These are phyloP conservation scores for Hapalemur alaotrensis DNA, from an alignment of 2,797 vertebrate species.

Conservation along the genomic window DNA sequence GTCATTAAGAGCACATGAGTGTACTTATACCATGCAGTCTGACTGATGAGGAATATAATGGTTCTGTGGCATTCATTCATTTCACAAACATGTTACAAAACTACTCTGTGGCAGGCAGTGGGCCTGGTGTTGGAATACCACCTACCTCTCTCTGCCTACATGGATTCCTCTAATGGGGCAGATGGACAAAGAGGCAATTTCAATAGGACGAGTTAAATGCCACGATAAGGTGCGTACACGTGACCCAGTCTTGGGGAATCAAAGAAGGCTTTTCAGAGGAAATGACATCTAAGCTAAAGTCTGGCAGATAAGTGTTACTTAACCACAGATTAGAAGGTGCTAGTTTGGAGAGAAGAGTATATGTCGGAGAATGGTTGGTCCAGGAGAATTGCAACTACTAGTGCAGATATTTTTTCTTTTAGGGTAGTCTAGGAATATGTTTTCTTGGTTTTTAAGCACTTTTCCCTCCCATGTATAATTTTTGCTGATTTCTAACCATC, in stretches of 20 bases:
- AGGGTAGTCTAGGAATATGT: not conserved
- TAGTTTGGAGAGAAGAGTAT: not conserved
- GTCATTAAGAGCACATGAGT: not conserved
- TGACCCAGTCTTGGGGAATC: not conserved
- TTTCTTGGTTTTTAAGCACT: not conserved
- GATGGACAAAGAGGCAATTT: not conserved
- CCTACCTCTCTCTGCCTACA: not conserved
- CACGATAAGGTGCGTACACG: not conserved
- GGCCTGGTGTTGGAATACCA: not conserved
- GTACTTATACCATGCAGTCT: not conserved
- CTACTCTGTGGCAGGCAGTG: not conserved
- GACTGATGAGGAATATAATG: not conserved
- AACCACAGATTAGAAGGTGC: not conserved
- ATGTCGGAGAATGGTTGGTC: not conserved
- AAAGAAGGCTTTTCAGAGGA: not conserved
- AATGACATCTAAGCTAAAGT: not conserved
- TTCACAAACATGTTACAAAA: not conserved
- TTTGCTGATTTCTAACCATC: not conserved
- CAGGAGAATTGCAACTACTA: not conserved
- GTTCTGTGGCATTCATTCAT: not conserved
- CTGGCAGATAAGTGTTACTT: not conserved
- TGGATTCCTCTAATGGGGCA: not conserved
- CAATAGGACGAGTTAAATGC: not conserved
- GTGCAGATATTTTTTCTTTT: not conserved
- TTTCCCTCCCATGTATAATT: not conserved